Base-by-base conservation (phyloP, 2,888 invertebrate genomes). In the Drosophila mimetica region DNA sequence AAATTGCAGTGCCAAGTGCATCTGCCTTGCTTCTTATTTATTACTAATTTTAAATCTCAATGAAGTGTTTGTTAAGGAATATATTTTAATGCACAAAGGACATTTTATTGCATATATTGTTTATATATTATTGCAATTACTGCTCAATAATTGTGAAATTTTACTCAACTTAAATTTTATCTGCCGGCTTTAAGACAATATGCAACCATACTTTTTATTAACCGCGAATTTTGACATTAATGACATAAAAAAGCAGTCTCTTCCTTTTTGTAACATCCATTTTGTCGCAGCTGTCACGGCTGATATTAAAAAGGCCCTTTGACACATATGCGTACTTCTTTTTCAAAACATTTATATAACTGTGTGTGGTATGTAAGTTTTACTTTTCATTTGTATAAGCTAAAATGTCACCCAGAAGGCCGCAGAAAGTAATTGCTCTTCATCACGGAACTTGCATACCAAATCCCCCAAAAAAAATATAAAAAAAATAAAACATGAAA, bases 1-100 rank as follows among this genome's bases (percentile, higher is more conserved):
- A 80, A 82, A 81, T 81, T 79, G 79, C 75, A 67, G 61, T 60
- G 9, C 37, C 22, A 41, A 48, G 47, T 59, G 48, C 41, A 22
- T 41, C 14, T 39, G 22, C 37, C 30, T 39, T 22, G 14, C 55
- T 55, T 39, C 37, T 18, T 14, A 1, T 16, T 42, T 25, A 25
- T 30, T 39, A 55, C 63, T 63, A 77, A 80, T 71, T 74, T 60
- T 47, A 74, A 65, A 30, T 57, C 20, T 52, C 55, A 54, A 30
- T 11, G 14, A 18, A 36, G 8, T 5, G 22, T 32, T 18, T 6
- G 7, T 41, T 2, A 18, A 2, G 76, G 63, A 48, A 20, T 34
- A 18, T 39, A n/a, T 20, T 18, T 16, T 16, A 0, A 30, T 11
- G 3, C 11, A 30, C 9, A 30, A 30, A 30, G 30, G 22, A 6